A percentile compares a stretch with the other conserved stretches of the same genome.
These are phyloP conservation scores for Malaclemys terrapin DNA, from an alignment of 2,113 vertebrate genomes.

Conservation along the genomic window DNA sequence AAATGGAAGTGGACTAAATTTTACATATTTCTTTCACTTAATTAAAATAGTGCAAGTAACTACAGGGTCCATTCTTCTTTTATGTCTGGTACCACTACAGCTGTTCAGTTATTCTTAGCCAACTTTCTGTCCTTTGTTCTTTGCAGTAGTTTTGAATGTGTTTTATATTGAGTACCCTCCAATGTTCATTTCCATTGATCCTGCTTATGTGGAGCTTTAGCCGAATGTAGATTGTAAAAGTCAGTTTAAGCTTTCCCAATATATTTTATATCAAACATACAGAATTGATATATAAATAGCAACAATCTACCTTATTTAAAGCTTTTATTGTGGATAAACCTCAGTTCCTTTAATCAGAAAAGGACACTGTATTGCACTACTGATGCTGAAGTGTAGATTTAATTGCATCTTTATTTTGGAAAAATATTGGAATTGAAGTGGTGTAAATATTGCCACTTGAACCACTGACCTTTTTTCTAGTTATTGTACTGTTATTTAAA, in stretches of 20 bases:
- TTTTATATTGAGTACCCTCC: constrained; percentile 78
- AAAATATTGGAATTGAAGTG: constrained; percentile 75
- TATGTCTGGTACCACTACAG: constrained; percentile 74
- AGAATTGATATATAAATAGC: constrained; percentile 76
- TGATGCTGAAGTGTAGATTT: constrained; percentile 79
- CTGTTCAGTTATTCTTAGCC: constrained; percentile 78
- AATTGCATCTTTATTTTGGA: constrained; percentile 79
- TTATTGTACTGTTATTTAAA: constrained; percentile 82
- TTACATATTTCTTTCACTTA: constrained; percentile 51
- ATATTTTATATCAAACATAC: constrained; percentile 79
- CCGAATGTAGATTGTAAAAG: constrained; percentile 79
- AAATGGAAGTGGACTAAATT: constrained; percentile 95
- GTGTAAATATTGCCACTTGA: constrained; percentile 69
- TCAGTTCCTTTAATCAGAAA: constrained; percentile 80
- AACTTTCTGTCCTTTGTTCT: constrained; percentile 80
- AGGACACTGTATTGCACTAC: constrained; percentile 81
- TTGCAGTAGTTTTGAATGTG: constrained; percentile 81
- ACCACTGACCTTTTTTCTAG: constrained; percentile 83
- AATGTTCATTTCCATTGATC: constrained; percentile 78
- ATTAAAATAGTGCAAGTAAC: constrained; percentile 79
- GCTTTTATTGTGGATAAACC: constrained; percentile 81
- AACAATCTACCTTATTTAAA: constrained; percentile 82
- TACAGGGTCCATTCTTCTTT: constrained; percentile 78
- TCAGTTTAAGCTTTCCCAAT: constrained; percentile 79
- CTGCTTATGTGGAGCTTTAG: constrained; percentile 82